Conservation (phyloP, 2,113 vertebrate species). For the Hypocryptadius cinnamomeus region DNA sequence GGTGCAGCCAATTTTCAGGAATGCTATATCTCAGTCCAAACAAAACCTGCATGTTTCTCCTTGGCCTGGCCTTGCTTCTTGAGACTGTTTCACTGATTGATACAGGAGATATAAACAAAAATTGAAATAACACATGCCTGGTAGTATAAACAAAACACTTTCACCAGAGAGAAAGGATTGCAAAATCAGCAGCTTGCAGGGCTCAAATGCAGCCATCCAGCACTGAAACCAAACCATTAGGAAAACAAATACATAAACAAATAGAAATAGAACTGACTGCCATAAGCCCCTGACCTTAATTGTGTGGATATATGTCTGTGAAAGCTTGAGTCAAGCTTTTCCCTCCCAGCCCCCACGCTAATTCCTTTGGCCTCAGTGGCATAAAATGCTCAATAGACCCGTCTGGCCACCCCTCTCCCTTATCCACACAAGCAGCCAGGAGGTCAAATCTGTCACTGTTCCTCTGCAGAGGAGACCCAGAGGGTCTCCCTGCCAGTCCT, state of each 20-base stretch:
- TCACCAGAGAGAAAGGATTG: conserved; percentile 6
- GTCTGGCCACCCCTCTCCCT: neutral
- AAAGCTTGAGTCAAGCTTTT: neutral
- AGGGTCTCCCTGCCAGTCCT: neutral
- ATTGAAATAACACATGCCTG: conserved; percentile 37
- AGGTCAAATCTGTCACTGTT: neutral
- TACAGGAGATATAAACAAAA: conserved; percentile 61
- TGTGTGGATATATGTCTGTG: neutral
- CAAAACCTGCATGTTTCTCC: conserved; percentile 58
- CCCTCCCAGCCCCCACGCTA: neutral
- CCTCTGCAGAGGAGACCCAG: neutral
- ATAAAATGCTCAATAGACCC: neutral
- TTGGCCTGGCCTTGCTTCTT: conserved; percentile 40
- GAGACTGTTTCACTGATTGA: conserved; percentile 37
- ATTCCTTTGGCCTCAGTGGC: neutral
- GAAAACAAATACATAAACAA: conserved; percentile 6
- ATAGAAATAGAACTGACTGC: neutral
- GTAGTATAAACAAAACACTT: conserved; percentile 45
- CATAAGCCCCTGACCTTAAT: neutral
- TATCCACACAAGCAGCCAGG: neutral
- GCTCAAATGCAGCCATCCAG: neutral
- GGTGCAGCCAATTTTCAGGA: conserved; percentile 63
- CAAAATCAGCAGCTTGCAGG: conserved; percentile 6
- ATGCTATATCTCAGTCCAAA: conserved; percentile 49
- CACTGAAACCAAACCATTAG: neutral